phyloP scores from a whole-genome alignment of 2,797 vertebrate genomes.

The Gadopsis bispinosus region DNA sequence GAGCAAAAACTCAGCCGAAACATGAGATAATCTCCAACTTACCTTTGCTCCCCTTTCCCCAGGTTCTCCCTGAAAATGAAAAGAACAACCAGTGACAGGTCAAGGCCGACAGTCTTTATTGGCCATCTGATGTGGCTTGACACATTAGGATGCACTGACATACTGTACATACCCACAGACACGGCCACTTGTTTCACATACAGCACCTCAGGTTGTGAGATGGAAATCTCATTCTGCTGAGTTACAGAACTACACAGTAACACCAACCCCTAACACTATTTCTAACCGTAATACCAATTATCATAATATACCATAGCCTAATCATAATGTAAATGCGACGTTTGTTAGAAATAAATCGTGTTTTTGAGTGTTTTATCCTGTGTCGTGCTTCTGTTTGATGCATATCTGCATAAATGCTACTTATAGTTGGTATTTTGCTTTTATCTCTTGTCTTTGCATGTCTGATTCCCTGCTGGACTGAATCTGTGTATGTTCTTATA shows the following conservation, averaged over 20 bases:
- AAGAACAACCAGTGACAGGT: constrained; percentile 6
- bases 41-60: constrained; percentile 90
- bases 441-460: not conserved
- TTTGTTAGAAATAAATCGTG: not conserved
- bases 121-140: not conserved
- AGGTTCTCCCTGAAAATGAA: constrained; percentile 84
- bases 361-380: not conserved
- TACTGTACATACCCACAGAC: not conserved
- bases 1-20: not conserved
- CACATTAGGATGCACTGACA: not conserved
- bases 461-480: not conserved
- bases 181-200: not conserved
- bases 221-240: not conserved
- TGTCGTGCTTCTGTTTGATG: not conserved
- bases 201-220: not conserved
- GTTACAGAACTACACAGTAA: not conserved
- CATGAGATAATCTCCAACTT: constrained; percentile 29
- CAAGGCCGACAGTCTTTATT: not conserved
- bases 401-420: not conserved
- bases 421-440: not conserved
- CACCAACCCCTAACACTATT: not conserved
- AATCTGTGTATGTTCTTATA: not conserved
- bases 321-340: not conserved
- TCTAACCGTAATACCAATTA: not conserved
- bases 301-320: not conserved